These are phyloP conservation scores for Alectura lathami DNA, from an alignment of 2,113 vertebrate species.

Conservation along the genomic window DNA sequence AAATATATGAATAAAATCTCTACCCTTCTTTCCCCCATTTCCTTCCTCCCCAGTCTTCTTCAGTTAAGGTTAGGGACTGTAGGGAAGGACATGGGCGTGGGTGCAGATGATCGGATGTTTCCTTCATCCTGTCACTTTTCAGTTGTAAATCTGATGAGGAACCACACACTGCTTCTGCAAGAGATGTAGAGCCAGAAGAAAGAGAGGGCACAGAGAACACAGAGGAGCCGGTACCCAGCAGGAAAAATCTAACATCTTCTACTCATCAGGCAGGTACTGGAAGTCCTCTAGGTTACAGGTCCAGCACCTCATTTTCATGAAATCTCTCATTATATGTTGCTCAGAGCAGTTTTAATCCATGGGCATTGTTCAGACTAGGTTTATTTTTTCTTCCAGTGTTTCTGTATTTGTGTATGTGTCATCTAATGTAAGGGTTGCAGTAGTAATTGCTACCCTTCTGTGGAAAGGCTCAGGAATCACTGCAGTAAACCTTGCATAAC, in stretches of 20 bases:
- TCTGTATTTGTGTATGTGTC: background rate
- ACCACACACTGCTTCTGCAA: background rate
- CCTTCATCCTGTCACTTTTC: background rate
- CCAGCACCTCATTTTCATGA: background rate
- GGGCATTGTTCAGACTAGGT: background rate
- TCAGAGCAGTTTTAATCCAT: background rate
- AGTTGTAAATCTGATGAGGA: background rate
- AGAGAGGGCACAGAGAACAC: background rate
- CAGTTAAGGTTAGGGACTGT: background rate
- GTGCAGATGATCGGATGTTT: background rate
- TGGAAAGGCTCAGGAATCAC: background rate
- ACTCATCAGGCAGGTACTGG: background rate
- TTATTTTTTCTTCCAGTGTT: constrained; percentile 35
- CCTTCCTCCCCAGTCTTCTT: background rate
- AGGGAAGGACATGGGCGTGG: rapidly evolving
- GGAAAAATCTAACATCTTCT: background rate
- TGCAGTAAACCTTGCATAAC: background rate
- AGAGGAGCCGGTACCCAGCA: background rate
- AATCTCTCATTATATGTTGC: background rate
- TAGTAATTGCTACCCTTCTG: background rate
- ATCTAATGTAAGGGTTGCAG: background rate
- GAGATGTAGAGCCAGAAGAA: background rate
- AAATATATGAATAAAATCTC: no score
- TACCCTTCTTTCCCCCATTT: rapidly evolving
- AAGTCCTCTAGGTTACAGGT: background rate